A percentile compares a stretch with the other conserved stretches of the same genome.
Conservation (phyloP, 2,797 vertebrate genomes). For the Sitta carolinensis region DNA sequence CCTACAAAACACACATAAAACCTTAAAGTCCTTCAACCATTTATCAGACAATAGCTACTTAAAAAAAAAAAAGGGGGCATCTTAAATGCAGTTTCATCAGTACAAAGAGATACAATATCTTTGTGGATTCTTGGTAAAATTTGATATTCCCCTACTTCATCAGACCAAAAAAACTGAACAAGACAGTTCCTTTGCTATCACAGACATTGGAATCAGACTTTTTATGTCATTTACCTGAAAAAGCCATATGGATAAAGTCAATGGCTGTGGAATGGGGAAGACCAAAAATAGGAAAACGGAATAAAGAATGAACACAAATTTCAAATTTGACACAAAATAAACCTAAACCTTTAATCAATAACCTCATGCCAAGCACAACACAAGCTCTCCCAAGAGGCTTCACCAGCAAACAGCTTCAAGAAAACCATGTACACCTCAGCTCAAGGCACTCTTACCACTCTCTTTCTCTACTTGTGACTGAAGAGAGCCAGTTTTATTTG, state of each 20-base stretch:
- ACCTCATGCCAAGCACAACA: not conserved
- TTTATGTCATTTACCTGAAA: not conserved
- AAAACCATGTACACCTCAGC: not conserved
- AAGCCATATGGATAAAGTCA: not conserved
- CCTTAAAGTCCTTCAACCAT: not conserved
- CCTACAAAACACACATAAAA: not conserved
- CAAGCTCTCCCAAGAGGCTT: not conserved
- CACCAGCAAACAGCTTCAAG: not conserved
- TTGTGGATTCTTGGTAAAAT: not conserved
- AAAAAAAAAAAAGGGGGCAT: not conserved
- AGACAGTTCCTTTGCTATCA: not conserved
- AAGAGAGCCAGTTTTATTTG: not conserved
- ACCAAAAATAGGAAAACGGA: not conserved
- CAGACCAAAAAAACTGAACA: not conserved
- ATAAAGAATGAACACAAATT: not conserved
- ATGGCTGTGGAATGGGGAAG: not conserved
- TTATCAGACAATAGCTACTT: not conserved
- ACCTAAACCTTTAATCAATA: not conserved
- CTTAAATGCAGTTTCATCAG: not conserved
- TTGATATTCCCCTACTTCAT: not conserved
- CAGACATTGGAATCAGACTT: not conserved
- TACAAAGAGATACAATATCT: not conserved
- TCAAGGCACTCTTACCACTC: not conserved
- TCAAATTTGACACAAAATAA: not conserved
- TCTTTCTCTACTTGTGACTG: not conserved